Conservation (phyloP, 2,113 vertebrate species). For the Spea bombifrons region DNA sequence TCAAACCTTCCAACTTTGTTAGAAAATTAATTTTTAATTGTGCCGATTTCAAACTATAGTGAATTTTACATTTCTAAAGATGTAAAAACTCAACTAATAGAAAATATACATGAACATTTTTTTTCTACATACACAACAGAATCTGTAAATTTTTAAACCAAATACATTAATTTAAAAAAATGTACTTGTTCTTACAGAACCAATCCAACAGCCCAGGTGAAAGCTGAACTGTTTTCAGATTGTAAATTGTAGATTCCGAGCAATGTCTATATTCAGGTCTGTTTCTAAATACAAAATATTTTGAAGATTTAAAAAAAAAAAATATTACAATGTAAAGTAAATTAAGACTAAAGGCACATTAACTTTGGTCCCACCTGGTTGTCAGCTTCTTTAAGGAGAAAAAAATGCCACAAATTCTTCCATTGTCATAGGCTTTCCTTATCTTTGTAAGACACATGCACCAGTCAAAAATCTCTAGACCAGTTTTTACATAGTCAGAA, state of each 20-base stretch:
- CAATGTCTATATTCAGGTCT: conserved; percentile 79
- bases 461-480: conserved; percentile 78
- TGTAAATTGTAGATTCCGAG: conserved; percentile 78
- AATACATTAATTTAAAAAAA: conserved; percentile 77
- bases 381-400: conserved; percentile 73
- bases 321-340: conserved; percentile 87
- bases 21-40: conserved; percentile 92
- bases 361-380: conserved; percentile 97
- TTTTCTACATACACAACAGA: conserved; percentile 76
- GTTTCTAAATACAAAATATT: conserved; percentile 85
- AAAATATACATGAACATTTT: conserved; percentile 82
- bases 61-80: conserved; percentile 86
- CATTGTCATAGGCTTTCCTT: conserved; percentile 71
- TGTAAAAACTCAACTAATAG: conserved; percentile 87
- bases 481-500: conserved; percentile 85
- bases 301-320: conserved; percentile 80
- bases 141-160: conserved; percentile 75
- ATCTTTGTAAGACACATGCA: conserved; percentile 82
- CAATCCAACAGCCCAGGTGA: conserved; percentile 67
- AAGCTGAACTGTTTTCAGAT: conserved; percentile 69
- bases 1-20: conserved; percentile 85
- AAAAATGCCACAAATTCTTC: conserved; percentile 82
- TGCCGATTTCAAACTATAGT: conserved; percentile 86
- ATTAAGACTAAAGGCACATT: conserved; percentile 98
- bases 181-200: conserved; percentile 78